phyloP scores from a whole-genome alignment of 2,888 invertebrate species.

The Lasioglossum calceatum region DNA sequence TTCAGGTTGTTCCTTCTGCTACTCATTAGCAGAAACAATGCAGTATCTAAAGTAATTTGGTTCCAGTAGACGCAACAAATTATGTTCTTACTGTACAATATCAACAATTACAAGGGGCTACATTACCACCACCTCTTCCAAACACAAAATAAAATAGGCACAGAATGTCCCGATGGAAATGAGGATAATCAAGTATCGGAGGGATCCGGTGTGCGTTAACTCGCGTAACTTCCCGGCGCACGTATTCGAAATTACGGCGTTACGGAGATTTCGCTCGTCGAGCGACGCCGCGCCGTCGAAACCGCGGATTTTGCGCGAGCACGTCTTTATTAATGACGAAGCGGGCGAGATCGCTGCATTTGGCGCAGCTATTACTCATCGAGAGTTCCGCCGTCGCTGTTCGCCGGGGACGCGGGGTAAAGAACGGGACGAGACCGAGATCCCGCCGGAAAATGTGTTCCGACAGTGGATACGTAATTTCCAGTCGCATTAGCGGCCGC shows the following conservation, averaged over 20 bases:
- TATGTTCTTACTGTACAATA: too few relatives aligned
- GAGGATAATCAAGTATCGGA: not conserved
- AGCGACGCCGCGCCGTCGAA: conserved; percentile 25
- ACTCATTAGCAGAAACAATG: too few relatives aligned
- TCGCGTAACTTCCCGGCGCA: not conserved
- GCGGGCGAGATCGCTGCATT: conserved; percentile 51
- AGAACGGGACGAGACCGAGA: conserved; percentile 8
- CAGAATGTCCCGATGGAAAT: not conserved
- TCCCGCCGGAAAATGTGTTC: not conserved
- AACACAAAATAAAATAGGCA: not conserved
- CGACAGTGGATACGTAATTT: conserved; percentile 56
- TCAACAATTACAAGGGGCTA: too few relatives aligned
- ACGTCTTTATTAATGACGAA: conserved; percentile 58
- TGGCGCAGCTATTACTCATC: conserved; percentile 52
- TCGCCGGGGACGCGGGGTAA: not conserved
- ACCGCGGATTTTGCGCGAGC: conserved; percentile 50
- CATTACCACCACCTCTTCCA: too few relatives aligned
- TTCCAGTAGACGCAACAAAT: too few relatives aligned
- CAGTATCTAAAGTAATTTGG: too few relatives aligned
- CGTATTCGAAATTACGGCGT: not conserved
- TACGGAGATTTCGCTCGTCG: not conserved
- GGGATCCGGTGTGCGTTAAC: not conserved
- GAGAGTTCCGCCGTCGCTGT: conserved; percentile 22
- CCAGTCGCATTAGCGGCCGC: conserved; percentile 57
- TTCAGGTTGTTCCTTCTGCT: too few relatives aligned